Percentiles rank a stretch among this genome's conserved stretches.
Evolutionary conservation across 2,888 invertebrate species (phyloP).

Genomic region (Acrobasis repandana): DNA sequence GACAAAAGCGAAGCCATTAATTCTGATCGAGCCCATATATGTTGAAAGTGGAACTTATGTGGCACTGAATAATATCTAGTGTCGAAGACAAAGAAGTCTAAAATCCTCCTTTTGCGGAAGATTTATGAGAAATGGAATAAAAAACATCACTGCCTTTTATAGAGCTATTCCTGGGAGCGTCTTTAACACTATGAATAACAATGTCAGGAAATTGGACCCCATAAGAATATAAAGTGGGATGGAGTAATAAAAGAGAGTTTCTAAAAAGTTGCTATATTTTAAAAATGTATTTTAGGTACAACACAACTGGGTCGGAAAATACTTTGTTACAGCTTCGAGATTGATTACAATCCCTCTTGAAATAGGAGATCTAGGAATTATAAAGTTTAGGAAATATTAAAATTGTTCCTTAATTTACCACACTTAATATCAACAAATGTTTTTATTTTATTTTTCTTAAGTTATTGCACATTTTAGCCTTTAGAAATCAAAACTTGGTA

Average conservation of each 20-base stretch:
- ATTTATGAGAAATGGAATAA: conserved; percentile 27
- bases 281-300: conserved; percentile 53
- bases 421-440: not conserved
- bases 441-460: conserved; percentile 4
- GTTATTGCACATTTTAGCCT: conserved; percentile 20
- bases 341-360: conserved; percentile 28
- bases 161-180: not conserved
- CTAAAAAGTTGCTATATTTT: conserved; percentile 69
- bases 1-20: conserved; percentile 19
- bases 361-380: conserved; percentile 32
- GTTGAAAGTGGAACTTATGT: conserved; percentile 16
- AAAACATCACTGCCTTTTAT: not conserved
- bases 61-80: conserved; percentile 19
- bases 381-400: conserved; percentile 42
- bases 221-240: conserved; percentile 24
- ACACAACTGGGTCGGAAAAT: conserved; percentile 70
- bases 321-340: conserved; percentile 51
- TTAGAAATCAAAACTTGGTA: conserved; percentile 10
- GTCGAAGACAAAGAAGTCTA: conserved; percentile 16
- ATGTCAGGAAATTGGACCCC: not conserved
- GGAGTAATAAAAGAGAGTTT: conserved; percentile 45
- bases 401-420: conserved; percentile 22
- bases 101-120: conserved; percentile 9
- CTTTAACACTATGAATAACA: not conserved
- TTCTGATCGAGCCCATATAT: conserved; percentile 17